phyloP scores from a whole-genome alignment of 2,113 vertebrate genomes.

The Cairina moschata region DNA sequence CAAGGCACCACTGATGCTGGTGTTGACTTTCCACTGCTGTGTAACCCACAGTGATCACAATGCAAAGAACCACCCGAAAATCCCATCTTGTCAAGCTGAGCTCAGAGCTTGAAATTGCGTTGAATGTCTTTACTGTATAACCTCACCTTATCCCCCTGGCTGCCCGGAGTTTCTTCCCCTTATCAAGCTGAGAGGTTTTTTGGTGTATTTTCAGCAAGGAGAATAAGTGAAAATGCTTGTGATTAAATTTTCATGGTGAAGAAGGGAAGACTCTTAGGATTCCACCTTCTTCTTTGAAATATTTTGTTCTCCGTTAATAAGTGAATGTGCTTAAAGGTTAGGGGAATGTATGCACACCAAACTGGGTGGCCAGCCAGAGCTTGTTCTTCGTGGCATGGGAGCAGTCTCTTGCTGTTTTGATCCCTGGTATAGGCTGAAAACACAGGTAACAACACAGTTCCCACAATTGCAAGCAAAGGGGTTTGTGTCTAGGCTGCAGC shows the following conservation, averaged over 20 bases:
- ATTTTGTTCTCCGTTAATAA: slow-evolving; percentile 57
- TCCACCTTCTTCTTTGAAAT: slow-evolving; percentile 46
- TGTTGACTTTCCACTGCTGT: slow-evolving; percentile 21
- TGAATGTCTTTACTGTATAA: not conserved
- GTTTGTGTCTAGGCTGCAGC: not conserved
- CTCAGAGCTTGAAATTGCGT: slow-evolving; percentile 27
- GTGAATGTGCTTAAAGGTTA: slow-evolving; percentile 35
- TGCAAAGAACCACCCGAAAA: slow-evolving; percentile 4
- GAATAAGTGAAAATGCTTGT: slow-evolving; percentile 54
- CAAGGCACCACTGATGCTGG: not conserved
- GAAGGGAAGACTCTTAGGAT: slow-evolving; percentile 48
- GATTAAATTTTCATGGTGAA: slow-evolving; percentile 61
- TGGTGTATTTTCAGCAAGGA: slow-evolving; percentile 34
- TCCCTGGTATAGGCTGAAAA: not conserved
- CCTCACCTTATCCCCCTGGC: slow-evolving; percentile 25
- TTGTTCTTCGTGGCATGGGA: not conserved
- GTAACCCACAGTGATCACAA: slow-evolving; percentile 40
- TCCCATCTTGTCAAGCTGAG: not conserved
- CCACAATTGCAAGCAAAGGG: not conserved
- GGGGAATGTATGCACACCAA: not conserved
- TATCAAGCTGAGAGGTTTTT: not conserved
- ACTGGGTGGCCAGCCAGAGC: not conserved
- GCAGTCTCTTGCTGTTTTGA: not conserved
- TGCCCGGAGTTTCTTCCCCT: not conserved
- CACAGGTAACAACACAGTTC: not conserved